phyloP scores from a whole-genome alignment of 2,888 invertebrate species.

The Acronicta leporina region DNA sequence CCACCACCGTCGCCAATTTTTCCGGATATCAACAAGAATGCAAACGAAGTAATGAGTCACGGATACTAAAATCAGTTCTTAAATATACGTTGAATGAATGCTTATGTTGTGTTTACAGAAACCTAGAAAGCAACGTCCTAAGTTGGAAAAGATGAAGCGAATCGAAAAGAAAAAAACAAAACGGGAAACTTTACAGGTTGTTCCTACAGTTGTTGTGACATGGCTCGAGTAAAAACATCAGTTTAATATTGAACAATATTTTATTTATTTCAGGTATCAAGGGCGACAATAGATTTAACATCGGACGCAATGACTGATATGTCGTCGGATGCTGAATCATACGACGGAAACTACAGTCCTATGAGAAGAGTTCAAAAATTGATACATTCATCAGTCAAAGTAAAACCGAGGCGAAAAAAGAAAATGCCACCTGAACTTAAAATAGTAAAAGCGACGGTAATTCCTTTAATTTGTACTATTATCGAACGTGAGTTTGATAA shows the following conservation, averaged over 20 bases:
- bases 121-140: conserved; percentile 74
- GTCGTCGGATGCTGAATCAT: conserved; percentile 90
- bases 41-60: conserved; percentile 67
- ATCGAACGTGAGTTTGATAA: too few species aligned
- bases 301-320: conserved; percentile 91
- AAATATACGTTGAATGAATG: not conserved
- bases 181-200: conserved; percentile 89
- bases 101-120: conserved; percentile 67
- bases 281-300: conserved; percentile 89
- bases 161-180: conserved; percentile 83
- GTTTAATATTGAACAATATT: conserved; percentile 21
- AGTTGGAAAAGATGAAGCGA: conserved; percentile 81
- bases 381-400: conserved; percentile 74
- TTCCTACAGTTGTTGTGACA: conserved; percentile 9
- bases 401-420: conserved; percentile 82
- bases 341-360: conserved; percentile 82
- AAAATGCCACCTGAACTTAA: conserved; percentile 88
- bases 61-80: not conserved
- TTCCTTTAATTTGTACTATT: conserved; percentile 11
- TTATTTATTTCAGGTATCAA: conserved; percentile 81
- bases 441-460: conserved; percentile 84
- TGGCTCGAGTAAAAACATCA: conserved; percentile 17
- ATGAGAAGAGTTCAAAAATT: conserved; percentile 81
- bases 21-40: conserved; percentile 76
- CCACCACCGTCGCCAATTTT: conserved; percentile 93